Evolutionary conservation across 2,113 vertebrate species (phyloP).

Genomic region (Elgaria multicarinata): DNA sequence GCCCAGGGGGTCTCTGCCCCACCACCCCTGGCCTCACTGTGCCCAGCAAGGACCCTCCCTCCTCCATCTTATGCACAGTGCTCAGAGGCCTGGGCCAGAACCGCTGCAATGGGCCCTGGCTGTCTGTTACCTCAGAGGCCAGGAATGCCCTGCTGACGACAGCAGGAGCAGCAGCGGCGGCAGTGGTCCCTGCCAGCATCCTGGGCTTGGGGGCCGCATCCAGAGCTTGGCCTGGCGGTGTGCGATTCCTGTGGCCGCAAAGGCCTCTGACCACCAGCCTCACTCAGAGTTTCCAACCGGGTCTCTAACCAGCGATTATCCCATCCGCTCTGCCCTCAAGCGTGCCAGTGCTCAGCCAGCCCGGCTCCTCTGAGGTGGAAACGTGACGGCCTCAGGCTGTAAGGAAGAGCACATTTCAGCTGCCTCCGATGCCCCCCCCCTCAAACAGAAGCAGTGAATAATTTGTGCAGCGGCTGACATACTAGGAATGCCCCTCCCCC

Average conservation of each 20-base stretch:
- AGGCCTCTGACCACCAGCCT: constrained; percentile 46
- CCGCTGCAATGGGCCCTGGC: not conserved
- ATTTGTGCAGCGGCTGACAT: not conserved
- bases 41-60: too few species aligned
- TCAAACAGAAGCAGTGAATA: not conserved
- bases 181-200: not conserved
- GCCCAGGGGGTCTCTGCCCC: too few species aligned
- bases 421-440: not conserved
- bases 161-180: not conserved
- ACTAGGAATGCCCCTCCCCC: not conserved
- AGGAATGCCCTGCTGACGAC: not conserved
- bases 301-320: not conserved
- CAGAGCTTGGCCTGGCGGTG: not conserved
- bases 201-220: not conserved
- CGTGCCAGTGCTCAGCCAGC: not conserved
- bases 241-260: constrained; percentile 47
- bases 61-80: too few species aligned
- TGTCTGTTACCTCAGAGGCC: not conserved
- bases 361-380: not conserved
- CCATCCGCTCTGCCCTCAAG: not conserved
- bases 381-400: not conserved
- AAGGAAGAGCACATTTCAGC: not conserved
- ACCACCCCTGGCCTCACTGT: too few species aligned
- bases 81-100: too few species aligned
- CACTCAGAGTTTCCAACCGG: constrained; percentile 24